Base-by-base conservation (phyloP, 2,113 vertebrate species). In the Alces alces region DNA sequence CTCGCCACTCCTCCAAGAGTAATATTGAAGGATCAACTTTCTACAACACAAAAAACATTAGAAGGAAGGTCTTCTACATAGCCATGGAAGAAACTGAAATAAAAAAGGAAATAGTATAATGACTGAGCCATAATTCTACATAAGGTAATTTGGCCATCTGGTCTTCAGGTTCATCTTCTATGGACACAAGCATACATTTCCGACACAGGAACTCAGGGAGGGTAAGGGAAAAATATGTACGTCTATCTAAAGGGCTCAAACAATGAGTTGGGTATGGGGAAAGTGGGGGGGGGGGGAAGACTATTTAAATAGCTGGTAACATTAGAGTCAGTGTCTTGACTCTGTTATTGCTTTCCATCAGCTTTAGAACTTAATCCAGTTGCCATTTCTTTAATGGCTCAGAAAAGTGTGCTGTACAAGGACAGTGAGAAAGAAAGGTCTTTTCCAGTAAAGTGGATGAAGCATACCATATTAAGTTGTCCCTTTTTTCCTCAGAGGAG, bases 11-110 rank as follows among this genome's bases (percentile, higher is more conserved):
- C 55, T 89, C 55, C 66, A 86, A 95, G 66, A 84, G 95, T 80
- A 96, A 94, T 82, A 92, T 60, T 97, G 87, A 93, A 97, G 76
- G 60, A 85, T 92, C 58, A 33, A 39, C 89, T 95, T 79, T 91
- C 50, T 58, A 90, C 36, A 93, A 94, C 93, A 80, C 96, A 23
- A 97, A 25, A 92, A 93, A 28, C 80, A 85, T 89, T 78, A 95
- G 82, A 93, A 82, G 43, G 58, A 55, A 45, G 21, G 47, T 73
- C 57, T 94, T 95, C 52, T 79, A 54, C 12, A 28, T 27, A 80
- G 73, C 85, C 19, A 3, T 52, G 84, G 58, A 90, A 86, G 73
- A 64, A 66, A 66, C 76, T 45, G 85, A 85, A 94, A 84, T 64
- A 16, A 92, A 93, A 93, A 91, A 91, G 17, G 27, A 91, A 93